Percentiles rank a stretch among this genome's conserved stretches.
phyloP scores from a whole-genome alignment of 2,113 vertebrate genomes.

The Sitta europaea region DNA sequence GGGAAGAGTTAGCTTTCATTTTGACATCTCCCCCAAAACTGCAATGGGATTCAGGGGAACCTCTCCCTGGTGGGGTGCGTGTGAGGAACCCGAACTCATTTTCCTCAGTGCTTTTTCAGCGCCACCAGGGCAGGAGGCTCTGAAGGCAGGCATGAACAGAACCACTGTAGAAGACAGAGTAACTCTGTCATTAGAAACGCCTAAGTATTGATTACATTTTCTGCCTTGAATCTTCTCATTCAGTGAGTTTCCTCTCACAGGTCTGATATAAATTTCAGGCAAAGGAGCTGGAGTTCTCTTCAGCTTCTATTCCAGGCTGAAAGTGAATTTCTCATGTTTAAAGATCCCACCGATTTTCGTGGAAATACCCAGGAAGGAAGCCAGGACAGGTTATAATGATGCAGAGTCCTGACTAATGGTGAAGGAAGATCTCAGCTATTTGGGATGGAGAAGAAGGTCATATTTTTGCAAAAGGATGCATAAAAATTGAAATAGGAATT shows the following conservation, averaged over 20 bases:
- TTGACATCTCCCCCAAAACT: neutral
- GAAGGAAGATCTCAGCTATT: neutral
- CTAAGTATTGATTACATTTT: slow-evolving; percentile 6
- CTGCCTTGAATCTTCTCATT: neutral
- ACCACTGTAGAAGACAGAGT: neutral
- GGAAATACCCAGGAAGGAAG: neutral
- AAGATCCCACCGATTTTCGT: neutral
- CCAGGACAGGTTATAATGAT: neutral
- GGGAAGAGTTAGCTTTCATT: neutral
- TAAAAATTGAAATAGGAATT: slow-evolving; percentile 44
- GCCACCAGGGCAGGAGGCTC: neutral
- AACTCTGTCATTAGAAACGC: neutral
- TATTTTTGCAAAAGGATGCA: slow-evolving; percentile 15
- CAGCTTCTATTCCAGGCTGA: neutral
- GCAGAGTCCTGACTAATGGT: neutral
- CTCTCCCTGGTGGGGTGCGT: neutral
- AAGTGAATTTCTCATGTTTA: neutral
- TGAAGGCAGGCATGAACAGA: rapidly evolving
- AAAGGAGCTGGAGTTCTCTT: neutral
- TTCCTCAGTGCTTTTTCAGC: neutral
- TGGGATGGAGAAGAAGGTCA: neutral
- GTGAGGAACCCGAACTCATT: neutral
- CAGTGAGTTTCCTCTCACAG: neutral
- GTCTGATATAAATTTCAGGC: neutral
- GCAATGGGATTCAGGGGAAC: neutral